Percentiles rank a stretch among this genome's conserved stretches.
Evolutionary conservation across 2,888 invertebrate species (phyloP).

Genomic region (Yponomeuta malinellus): DNA sequence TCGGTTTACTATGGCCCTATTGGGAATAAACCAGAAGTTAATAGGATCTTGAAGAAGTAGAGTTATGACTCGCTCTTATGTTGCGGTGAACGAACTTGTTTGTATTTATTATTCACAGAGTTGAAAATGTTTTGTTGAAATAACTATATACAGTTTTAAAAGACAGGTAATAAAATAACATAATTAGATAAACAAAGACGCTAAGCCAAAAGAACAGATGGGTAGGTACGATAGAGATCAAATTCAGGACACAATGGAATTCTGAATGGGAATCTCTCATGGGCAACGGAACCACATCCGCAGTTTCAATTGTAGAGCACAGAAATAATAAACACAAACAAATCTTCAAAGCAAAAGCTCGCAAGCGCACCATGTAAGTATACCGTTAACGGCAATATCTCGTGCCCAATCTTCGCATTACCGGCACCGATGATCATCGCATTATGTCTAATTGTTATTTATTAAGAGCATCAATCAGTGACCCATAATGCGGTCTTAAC

Average conservation of each 20-base stretch:
- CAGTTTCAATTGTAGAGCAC: conserved; percentile 51
- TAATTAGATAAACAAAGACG: conserved; percentile 4
- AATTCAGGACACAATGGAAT: conserved; percentile 45
- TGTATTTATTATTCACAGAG: conserved; percentile 6
- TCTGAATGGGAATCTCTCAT: conserved; percentile 48
- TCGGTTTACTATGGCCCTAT: not conserved
- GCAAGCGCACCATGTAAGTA: conserved; percentile 35
- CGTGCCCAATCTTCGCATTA: conserved; percentile 13
- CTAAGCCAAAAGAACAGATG: conserved; percentile 7
- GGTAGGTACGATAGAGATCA: conserved; percentile 35
- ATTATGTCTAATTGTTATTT: conserved; percentile 35
- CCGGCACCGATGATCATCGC: conserved; percentile 21
- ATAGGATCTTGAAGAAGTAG: not conserved
- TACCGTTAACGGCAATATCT: conserved; percentile 35
- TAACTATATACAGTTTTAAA: not conserved
- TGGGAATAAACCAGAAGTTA: conserved; percentile 3
- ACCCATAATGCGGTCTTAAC: conserved; percentile 24
- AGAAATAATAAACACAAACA: conserved; percentile 50
- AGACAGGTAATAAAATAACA: not conserved
- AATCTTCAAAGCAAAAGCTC: conserved; percentile 42
- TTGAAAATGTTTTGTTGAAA: not conserved
- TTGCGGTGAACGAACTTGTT: not conserved
- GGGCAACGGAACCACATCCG: conserved; percentile 61
- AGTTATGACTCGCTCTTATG: not conserved
- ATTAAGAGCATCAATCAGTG: conserved; percentile 43